phyloP scores from a whole-genome alignment of 1,140 invertebrate genomes.

The Phenacoccus solenopsis region DNA sequence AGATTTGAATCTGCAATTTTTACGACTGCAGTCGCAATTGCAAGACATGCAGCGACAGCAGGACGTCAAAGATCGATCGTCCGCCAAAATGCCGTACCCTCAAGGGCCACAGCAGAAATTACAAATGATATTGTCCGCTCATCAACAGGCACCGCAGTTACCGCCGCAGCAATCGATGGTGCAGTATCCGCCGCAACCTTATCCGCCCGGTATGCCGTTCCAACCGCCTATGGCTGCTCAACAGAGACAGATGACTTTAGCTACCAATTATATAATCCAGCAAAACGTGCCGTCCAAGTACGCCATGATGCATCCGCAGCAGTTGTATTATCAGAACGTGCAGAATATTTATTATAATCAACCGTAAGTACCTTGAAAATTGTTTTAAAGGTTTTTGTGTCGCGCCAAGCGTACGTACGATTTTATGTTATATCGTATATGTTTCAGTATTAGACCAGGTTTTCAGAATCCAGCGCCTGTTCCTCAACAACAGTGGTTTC shows the following conservation, averaged over 20 bases:
- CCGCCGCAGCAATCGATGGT: background rate
- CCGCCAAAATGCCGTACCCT: background rate
- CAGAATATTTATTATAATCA: background rate
- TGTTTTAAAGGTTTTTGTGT: background rate
- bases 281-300: background rate
- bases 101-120: background rate
- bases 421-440: background rate
- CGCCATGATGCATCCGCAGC: background rate
- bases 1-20: constrained; percentile 2
- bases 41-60: background rate
- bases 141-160: background rate
- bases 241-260: background rate
- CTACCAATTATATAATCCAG: background rate
- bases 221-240: background rate
- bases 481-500: background rate
- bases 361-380: background rate
- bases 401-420: too few species aligned
- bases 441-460: background rate
- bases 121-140: background rate
- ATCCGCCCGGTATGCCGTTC: background rate
- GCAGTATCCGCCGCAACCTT: background rate
- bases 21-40: background rate
- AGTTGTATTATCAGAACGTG: background rate
- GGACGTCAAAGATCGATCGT: background rate
- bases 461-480: background rate